A percentile compares a stretch with the other conserved stretches of the same genome.
phyloP scores from a whole-genome alignment of 2,113 vertebrate species.

The Candoia aspera region DNA sequence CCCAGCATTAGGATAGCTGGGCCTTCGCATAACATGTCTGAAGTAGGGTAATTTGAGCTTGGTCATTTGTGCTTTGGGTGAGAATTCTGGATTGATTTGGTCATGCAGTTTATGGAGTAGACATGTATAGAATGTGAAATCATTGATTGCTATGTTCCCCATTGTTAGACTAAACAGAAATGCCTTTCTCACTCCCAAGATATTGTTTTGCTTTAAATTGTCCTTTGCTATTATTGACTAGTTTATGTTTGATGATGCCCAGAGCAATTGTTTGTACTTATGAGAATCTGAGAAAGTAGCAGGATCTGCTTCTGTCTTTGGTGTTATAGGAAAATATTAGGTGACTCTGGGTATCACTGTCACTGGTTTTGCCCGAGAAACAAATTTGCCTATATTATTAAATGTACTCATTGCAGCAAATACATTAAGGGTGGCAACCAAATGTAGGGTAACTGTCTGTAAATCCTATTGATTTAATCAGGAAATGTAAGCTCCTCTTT shows the following conservation, averaged over 20 bases:
- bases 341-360: neutral
- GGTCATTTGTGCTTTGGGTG: neutral
- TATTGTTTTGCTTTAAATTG: neutral
- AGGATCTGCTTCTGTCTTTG: neutral
- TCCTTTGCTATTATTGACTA: neutral
- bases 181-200: neutral
- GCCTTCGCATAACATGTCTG: neutral
- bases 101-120: neutral
- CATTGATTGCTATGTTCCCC: neutral
- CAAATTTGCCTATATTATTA: neutral
- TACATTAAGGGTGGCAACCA: neutral
- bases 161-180: neutral
- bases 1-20: neutral
- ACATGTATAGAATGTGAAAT: neutral
- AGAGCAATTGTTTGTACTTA: neutral
- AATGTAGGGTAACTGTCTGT: neutral
- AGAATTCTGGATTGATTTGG: neutral
- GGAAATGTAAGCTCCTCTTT: neutral
- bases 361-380: neutral
- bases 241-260: neutral
- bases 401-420: neutral
- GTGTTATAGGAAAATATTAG: neutral
- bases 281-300: slow-evolving; percentile 12
- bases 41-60: neutral
- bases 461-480: neutral